Evolutionary conservation across 2,797 vertebrate species (phyloP).

Genomic region (Acanthornis magna): DNA sequence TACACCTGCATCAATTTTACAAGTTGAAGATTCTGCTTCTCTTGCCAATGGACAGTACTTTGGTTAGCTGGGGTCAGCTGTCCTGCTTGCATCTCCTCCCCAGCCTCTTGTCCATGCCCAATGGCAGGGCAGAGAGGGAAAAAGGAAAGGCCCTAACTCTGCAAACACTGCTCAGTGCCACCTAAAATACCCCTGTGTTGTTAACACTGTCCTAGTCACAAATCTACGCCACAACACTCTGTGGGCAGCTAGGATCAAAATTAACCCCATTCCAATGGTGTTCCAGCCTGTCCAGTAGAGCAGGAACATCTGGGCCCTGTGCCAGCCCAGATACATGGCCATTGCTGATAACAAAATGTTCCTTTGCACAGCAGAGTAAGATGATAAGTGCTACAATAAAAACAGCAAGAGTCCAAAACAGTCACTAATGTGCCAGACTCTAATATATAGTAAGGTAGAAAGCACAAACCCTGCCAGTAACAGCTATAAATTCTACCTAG

Average conservation of each 20-base stretch:
- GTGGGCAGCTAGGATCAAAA: accelerated
- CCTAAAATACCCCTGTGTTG: not conserved
- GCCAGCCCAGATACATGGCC: not conserved
- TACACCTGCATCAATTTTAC: not conserved
- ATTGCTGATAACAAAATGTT: not conserved
- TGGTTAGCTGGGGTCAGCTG: not conserved
- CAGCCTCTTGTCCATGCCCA: not conserved
- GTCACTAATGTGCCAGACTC: not conserved
- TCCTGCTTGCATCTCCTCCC: not conserved
- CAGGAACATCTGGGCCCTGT: not conserved
- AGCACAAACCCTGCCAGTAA: not conserved
- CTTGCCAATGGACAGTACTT: not conserved
- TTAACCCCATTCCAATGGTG: not conserved
- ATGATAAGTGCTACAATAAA: not conserved
- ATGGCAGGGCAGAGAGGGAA: not conserved
- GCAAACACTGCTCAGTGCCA: not conserved
- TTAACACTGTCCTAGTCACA: not conserved
- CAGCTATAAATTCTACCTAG: not conserved
- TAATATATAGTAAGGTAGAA: not conserved
- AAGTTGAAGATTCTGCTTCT: not conserved
- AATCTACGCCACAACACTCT: not conserved
- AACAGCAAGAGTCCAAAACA: not conserved
- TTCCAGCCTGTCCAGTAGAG: not conserved
- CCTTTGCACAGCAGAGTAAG: not conserved
- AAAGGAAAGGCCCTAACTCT: not conserved